Evolutionary conservation across 35 echinoderm and acorn worm species (phyloP), one percentile per base, ranked within the genome.

Genomic region (Lytechinus variegatus): DNA sequence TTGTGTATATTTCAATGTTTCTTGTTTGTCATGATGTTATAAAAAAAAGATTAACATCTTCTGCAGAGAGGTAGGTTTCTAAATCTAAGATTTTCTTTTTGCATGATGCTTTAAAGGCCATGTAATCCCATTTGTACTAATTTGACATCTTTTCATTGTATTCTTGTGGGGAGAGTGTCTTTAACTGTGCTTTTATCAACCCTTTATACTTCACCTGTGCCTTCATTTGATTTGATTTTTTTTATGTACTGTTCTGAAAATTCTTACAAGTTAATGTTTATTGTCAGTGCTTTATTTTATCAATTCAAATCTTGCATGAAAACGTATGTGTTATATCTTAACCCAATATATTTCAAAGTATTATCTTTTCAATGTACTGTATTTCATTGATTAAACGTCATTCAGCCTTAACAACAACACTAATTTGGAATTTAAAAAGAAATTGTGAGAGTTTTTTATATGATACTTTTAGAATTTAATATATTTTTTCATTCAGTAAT

Each of bases 31-130:
- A 79, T 79, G 66, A 79, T 79, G 66, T 16, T 16, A 79, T 24
- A 90, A 90, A 44, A 90, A 90, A 90, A 90, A 90, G 88, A 90
- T 90, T 90, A 90, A 44, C 28, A 54, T 90, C 88, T 90, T 90
- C 88, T 90, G 88, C 88, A 90, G 29, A 90, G 88, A 90, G 88
- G 88, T 90, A 90, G 88, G 88, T 90, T 16, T 24, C 66, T 79
- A 79, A 24, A 24, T 79, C 0, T n/a, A 79, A 24, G 19, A 24
- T 0, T 79, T 79, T 79, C 61, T 21, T 79, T 79, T 79, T 79
- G 66, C 66, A 79, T 79, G 66, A 79, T 79, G 66, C 66, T 79
- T 24, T 24, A 79, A 8, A 44, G 33, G 33, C 33, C 66, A 24
- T 79, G 66, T 79, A 79, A 79, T 79, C 66, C 66, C 66, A 79